Percentiles rank a stretch among this genome's conserved stretches.
These are phyloP conservation scores for Hydropsyche betteni DNA, from an alignment of 2,888 invertebrate species.

Conservation along the genomic window DNA sequence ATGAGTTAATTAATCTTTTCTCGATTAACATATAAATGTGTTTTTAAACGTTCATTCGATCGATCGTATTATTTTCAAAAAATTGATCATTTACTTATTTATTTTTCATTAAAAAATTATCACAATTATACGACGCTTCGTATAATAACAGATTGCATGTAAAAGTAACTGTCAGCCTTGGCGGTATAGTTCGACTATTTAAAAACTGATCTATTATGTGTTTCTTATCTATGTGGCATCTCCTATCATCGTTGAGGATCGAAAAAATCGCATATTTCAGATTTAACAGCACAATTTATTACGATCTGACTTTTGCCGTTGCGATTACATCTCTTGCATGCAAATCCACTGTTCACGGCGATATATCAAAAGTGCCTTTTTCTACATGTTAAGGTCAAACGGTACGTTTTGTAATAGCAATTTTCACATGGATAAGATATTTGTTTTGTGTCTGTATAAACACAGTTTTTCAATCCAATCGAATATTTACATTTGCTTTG, in stretches of 20 bases:
- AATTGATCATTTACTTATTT: too few species aligned
- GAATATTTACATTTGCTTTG: too few species aligned
- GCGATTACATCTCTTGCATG: conserved; percentile 18
- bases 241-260: background rate
- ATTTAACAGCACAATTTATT: conserved; percentile 22
- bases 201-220: conserved; percentile 6
- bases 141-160: background rate
- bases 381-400: background rate
- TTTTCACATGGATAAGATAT: background rate
- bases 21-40: too few species aligned
- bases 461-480: too few species aligned
- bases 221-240: background rate
- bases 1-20: too few species aligned
- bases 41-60: too few species aligned
- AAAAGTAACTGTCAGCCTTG: background rate
- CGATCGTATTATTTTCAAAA: too few species aligned
- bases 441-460: background rate
- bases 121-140: too few species aligned
- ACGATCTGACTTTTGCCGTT: conserved; percentile 11
- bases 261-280: conserved; percentile 23
- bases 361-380: conserved; percentile 12
- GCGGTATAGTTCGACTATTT: background rate
- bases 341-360: conserved; percentile 7
- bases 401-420: background rate
- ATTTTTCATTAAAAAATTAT: too few species aligned